Conservation (phyloP, 1,140 invertebrate genomes). For the Chionoecetes opilio region DNA sequence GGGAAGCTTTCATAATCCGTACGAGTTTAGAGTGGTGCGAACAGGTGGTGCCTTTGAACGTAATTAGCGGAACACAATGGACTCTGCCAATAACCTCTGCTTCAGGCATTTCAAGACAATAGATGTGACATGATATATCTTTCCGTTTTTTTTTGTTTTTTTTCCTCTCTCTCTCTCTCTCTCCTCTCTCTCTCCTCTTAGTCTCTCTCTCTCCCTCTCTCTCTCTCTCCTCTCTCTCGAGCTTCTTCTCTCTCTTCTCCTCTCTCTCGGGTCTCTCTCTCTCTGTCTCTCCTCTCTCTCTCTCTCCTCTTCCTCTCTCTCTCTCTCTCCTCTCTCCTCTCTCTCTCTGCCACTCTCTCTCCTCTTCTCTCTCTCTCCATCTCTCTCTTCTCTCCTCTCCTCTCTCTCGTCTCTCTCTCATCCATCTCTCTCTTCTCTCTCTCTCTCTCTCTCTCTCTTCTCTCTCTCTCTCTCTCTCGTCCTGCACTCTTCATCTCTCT, state of each 20-base stretch:
- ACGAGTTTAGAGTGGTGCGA: too few species aligned
- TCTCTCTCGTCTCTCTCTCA: neutral
- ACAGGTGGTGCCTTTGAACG: too few species aligned
- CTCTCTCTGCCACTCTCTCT: too few species aligned
- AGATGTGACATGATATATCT: too few species aligned
- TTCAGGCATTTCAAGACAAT: too few species aligned
- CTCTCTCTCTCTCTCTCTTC: neutral
- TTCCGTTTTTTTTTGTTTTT: neutral
- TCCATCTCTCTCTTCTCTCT: neutral
- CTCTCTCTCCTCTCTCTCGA: neutral
- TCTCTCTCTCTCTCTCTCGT: too few species aligned
- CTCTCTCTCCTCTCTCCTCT: neutral
- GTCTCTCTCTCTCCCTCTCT: constrained; percentile 2
- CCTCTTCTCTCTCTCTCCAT: neutral
- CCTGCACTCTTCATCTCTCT: neutral
- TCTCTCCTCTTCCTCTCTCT: neutral
- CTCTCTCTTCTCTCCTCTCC: neutral
- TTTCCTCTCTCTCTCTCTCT: neutral
- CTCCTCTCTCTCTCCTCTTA: neutral
- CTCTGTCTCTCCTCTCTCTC: neutral
- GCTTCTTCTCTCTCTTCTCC: neutral
- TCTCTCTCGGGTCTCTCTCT: constrained; percentile 34
- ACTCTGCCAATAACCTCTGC: too few species aligned
- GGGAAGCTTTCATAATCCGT: too few species aligned
- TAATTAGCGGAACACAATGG: too few species aligned